phyloP scores from a whole-genome alignment of 2,888 invertebrate species.

The Spodoptera picta region DNA sequence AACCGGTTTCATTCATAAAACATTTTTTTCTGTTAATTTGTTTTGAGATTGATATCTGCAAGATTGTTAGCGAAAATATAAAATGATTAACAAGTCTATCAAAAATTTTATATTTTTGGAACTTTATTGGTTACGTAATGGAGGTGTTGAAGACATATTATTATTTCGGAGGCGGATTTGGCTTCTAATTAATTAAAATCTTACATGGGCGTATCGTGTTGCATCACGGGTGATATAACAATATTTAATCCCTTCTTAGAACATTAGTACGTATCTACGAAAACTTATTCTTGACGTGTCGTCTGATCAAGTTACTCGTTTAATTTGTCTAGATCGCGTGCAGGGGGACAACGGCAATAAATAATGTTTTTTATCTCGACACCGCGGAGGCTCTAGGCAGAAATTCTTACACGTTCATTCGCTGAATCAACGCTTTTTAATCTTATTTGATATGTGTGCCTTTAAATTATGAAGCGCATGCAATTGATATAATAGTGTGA shows the following conservation, averaged over 20 bases:
- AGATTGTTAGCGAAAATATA: constrained; percentile 45
- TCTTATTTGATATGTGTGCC: constrained; percentile 64
- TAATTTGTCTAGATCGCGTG: constrained; percentile 87
- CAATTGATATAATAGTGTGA: constrained; percentile 53
- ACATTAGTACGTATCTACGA: constrained; percentile 68
- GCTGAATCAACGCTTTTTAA: constrained; percentile 78
- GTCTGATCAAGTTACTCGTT: constrained; percentile 83
- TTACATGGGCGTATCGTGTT: constrained; percentile 59
- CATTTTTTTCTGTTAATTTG: constrained; percentile 46
- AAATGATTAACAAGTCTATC: constrained; percentile 53
- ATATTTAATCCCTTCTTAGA: constrained; percentile 66
- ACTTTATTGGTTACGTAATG: constrained; percentile 41
- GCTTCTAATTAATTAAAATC: constrained; percentile 58
- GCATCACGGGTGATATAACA: constrained; percentile 56
- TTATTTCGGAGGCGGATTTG: constrained; percentile 45
- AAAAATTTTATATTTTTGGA: constrained; percentile 36
- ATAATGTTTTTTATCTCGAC: constrained; percentile 85
- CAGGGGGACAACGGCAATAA: constrained; percentile 80
- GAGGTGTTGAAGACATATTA: constrained; percentile 21
- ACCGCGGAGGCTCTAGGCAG: constrained; percentile 78
- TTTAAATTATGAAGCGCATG: constrained; percentile 60
- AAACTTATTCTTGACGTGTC: constrained; percentile 69
- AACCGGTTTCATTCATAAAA: constrained; percentile 44
- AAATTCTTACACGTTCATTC: constrained; percentile 86
- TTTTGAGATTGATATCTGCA: constrained; percentile 44